Evolutionary conservation across 1,140 invertebrate species (phyloP).

Genomic region (Mizuhopecten yessoensis): DNA sequence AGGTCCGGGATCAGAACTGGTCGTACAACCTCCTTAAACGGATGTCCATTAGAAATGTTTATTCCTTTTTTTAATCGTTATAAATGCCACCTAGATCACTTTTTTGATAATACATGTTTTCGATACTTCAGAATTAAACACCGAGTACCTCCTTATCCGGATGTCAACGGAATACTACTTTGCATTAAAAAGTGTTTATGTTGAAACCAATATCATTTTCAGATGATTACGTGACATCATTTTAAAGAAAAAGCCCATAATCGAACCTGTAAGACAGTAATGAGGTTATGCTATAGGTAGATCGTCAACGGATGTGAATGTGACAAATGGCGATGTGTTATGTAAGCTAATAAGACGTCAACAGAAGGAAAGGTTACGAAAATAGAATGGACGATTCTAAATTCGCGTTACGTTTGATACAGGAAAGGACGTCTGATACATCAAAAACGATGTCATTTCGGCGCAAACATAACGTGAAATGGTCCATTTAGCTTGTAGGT

Average conservation of each 20-base stretch:
- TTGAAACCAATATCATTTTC: not conserved
- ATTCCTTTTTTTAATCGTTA: not conserved
- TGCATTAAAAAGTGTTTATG: not conserved
- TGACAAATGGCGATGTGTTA: too few species aligned
- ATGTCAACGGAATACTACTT: not conserved
- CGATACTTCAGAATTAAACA: not conserved
- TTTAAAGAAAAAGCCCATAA: not conserved
- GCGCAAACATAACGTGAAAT: not conserved
- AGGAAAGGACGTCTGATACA: not conserved
- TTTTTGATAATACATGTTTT: not conserved
- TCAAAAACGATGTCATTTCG: not conserved
- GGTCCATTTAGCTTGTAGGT: not conserved
- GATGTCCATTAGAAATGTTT: not conserved
- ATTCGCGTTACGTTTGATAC: not conserved
- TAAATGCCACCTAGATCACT: not conserved
- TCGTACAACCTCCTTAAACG: not conserved
- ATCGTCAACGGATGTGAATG: too few species aligned
- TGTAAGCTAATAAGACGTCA: too few species aligned
- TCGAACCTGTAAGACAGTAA: not conserved
- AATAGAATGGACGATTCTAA: not conserved
- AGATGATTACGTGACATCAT: not conserved
- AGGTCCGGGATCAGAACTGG: not conserved
- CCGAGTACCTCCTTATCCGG: not conserved
- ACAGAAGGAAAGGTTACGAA: not conserved
- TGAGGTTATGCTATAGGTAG: too few species aligned